Base-by-base conservation (phyloP, 92 coral and sea anemone genomes). In the Meandrina meandrites region DNA sequence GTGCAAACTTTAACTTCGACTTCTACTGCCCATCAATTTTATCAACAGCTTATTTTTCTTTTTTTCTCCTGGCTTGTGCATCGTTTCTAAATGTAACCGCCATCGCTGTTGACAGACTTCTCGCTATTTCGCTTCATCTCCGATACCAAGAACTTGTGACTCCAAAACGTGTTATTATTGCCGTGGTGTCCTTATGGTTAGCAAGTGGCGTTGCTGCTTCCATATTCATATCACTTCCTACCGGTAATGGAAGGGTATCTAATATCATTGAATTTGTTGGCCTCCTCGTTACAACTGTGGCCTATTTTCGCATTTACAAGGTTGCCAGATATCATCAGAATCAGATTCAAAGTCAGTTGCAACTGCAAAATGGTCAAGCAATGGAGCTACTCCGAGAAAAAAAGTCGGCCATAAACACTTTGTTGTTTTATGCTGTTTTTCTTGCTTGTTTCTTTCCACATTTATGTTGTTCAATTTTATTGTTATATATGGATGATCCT, bases 121-220 rank as follows among this genome's bases (percentile, higher is more conserved):
- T 89, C 53, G 92, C 92, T 51, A 35, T 89, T 34, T 75, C 75
- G n/a, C 85, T 89, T 37, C 91, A 89, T 32, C 57, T 89, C 5
- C 68, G 91, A 54, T 89, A 89, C 27, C 88, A 79, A 34, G 73
- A 64, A 27, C 60, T 90, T 30, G 54, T 86, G 18, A 90, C 89
- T 1, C 22, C 76, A 47, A 80, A 58, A 27, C 89, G 89, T 0
- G 84, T 73, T 75, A 8, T 32, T 9, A 60, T 80, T 18, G 36
- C 88, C 27, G 56, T 90, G 31, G 75, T 56, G 19, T 42, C 30
- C 48, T 53, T 81, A 11, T 85, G 92, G 92, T 18, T 80, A 17
- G 50, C 70, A 27, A 81, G 85, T 34, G 54, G 14, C 37, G 24
- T 81, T 42, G 14, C 54, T 36, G 34, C 84, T 64, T 16, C 72